Percentiles rank a stretch among this genome's conserved stretches.
phyloP scores from a whole-genome alignment of 2,797 vertebrate genomes.

The Bovichtus diacanthus region DNA sequence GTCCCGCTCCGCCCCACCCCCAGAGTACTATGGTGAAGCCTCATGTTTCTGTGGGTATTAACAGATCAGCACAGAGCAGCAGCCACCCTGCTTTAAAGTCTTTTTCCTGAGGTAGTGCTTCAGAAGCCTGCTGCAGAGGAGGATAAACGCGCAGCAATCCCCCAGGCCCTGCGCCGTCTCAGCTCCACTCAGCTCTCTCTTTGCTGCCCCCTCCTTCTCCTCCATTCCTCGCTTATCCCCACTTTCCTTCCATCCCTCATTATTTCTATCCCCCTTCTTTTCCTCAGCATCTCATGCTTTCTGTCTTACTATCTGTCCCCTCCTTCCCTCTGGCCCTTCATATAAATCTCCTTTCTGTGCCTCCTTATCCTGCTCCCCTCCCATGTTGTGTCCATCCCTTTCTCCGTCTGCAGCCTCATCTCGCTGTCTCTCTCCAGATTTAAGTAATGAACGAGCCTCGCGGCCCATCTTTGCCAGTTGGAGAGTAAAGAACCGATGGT shows the following conservation, averaged over 20 bases:
- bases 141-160: constrained; percentile 83
- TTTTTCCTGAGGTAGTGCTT: constrained; percentile 84
- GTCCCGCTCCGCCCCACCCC: constrained; percentile 59
- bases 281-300: constrained; percentile 64
- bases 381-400: constrained; percentile 43
- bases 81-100: constrained; percentile 82
- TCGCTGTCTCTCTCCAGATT: constrained; percentile 29
- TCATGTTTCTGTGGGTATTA: constrained; percentile 80
- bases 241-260: constrained; percentile 70
- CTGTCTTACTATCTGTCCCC: constrained; percentile 56
- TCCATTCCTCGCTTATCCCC: constrained; percentile 65
- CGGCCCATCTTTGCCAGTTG: constrained; percentile 13
- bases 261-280: constrained; percentile 67
- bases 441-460: constrained; percentile 42
- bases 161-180: constrained; percentile 74
- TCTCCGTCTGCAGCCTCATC: constrained; percentile 34
- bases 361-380: constrained; percentile 45
- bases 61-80: constrained; percentile 79
- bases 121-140: constrained; percentile 82
- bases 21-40: constrained; percentile 63
- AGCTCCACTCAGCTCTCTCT: constrained; percentile 66
- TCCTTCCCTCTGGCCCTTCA: constrained; percentile 52
- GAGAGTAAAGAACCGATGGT: constrained; percentile 13
- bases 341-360: constrained; percentile 52
- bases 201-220: constrained; percentile 56